A percentile compares a stretch with the other conserved stretches of the same genome.
phyloP scores from a whole-genome alignment of 2,797 vertebrate genomes.

The Myripristis murdjan region DNA sequence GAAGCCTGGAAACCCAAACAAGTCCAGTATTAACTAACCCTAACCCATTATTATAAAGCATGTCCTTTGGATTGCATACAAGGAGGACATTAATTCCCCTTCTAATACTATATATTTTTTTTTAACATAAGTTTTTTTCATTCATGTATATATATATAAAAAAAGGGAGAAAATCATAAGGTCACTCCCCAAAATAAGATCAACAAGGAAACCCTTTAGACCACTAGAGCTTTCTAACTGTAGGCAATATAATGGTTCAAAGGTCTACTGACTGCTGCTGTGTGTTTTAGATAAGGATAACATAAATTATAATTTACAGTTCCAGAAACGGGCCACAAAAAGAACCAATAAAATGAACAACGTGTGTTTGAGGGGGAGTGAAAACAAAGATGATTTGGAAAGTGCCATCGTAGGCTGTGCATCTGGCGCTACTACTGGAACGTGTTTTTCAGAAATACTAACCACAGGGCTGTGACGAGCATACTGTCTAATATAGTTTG shows the following conservation, averaged over 20 bases:
- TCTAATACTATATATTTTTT: slow-evolving; percentile 23
- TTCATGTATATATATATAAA: slow-evolving; percentile 23
- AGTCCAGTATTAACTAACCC: too few relatives aligned
- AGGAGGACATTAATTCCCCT: slow-evolving; percentile 6
- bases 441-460: neutral
- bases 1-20: slow-evolving; percentile 29
- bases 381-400: neutral
- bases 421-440: too few relatives aligned
- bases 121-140: slow-evolving; percentile 23
- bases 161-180: slow-evolving; percentile 14
- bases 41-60: slow-evolving; percentile 43
- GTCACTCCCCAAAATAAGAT: slow-evolving; percentile 26
- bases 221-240: slow-evolving; percentile 13
- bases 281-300: neutral
- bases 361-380: neutral
- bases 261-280: neutral
- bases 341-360: too few relatives aligned
- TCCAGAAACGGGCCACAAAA: too few relatives aligned
- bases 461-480: neutral
- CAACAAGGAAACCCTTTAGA: slow-evolving; percentile 15
- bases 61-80: slow-evolving; percentile 35
- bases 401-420: neutral
- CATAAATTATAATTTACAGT: neutral
- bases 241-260: neutral
- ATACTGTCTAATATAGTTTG: neutral